Evolutionary conservation across 2,888 invertebrate genomes (phyloP), one percentile per base, ranked within the genome.

Genomic region (Orchestes rusci): DNA sequence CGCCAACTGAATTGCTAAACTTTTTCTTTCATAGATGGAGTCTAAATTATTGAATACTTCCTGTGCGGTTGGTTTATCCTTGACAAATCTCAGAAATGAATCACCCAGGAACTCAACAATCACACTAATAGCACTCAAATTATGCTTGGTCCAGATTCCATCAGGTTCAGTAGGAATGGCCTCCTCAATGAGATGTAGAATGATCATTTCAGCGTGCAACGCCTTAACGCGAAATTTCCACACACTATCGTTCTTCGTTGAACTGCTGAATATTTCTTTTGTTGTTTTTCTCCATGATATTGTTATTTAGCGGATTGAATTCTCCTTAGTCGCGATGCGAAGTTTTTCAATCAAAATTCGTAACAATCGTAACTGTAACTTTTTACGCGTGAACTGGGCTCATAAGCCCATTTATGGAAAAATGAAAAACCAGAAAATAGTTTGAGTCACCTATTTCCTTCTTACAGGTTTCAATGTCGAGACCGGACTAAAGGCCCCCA

Each of bases 1-100:
- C 3, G 51, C 43, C 19, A 62, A 40, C 41, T 41, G 35, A 16
- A 58, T 37, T 4, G n/a, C n/a, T n/a, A n/a, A n/a, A n/a, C n/a
- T n/a, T n/a, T n/a, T n/a, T n/a, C n/a, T n/a, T n/a, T n/a, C n/a
- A n/a, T n/a, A n/a, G n/a, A n/a, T n/a, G n/a, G n/a, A n/a, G n/a
- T n/a, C n/a, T n/a, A n/a, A n/a, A 27, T 2, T 46, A n/a, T 32
- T 4, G 4, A 50, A 35, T 17, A 46, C 39, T 29, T 45, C 19
- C 35, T 30, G 37, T 17, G 48, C 42, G 17, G 30, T 38, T 28
- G 7, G 12, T 16, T 33, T 15, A 3, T 15, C 34, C 32, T 44
- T 48, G n/a, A 40, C 29, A 30, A 46, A 46, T 33, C 20, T 27
- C 8, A 51, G 38, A 36, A 51, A 38, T 12, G 47, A 37, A 20